A percentile compares a stretch with the other conserved stretches of the same genome.
Evolutionary conservation across 2,888 invertebrate genomes (phyloP).

Genomic region (Drosophila koepferae): DNA sequence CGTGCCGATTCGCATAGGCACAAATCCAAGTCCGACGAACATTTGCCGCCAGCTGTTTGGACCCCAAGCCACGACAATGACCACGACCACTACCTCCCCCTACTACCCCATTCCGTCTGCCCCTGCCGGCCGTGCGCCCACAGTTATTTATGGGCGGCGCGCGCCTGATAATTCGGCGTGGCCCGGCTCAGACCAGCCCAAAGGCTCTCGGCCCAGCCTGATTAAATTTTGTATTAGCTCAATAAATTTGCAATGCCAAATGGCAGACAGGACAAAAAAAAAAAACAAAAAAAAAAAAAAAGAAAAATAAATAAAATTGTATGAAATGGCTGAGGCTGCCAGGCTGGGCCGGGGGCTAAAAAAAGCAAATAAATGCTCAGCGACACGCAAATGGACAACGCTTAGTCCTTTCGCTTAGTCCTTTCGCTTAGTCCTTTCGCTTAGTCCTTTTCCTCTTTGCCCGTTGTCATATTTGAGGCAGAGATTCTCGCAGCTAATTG

Average conservation of each 20-base stretch:
- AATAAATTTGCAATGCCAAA: constrained; percentile 71
- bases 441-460: constrained; percentile 18
- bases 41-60: constrained; percentile 69
- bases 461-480: constrained; percentile 68
- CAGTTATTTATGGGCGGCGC: constrained; percentile 71
- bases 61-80: constrained; percentile 4
- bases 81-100: no score
- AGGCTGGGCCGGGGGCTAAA: background rate
- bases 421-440: constrained; percentile 39
- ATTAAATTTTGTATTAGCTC: constrained; percentile 80
- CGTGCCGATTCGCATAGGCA: background rate
- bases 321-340: background rate
- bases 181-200: constrained; percentile 36
- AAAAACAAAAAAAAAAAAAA: constrained; percentile 6
- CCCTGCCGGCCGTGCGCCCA: constrained; percentile 9
- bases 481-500: constrained; percentile 58
- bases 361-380: constrained; percentile 53
- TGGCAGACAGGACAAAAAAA: constrained; percentile 21
- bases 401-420: constrained; percentile 26
- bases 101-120: no score
- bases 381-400: constrained; percentile 75
- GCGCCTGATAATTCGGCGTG: constrained; percentile 70
- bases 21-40: constrained; percentile 28
- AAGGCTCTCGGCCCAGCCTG: constrained; percentile 62
- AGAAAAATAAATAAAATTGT: background rate